Conservation (phyloP, 2,113 vertebrate genomes). For the Erinaceus europaeus region DNA sequence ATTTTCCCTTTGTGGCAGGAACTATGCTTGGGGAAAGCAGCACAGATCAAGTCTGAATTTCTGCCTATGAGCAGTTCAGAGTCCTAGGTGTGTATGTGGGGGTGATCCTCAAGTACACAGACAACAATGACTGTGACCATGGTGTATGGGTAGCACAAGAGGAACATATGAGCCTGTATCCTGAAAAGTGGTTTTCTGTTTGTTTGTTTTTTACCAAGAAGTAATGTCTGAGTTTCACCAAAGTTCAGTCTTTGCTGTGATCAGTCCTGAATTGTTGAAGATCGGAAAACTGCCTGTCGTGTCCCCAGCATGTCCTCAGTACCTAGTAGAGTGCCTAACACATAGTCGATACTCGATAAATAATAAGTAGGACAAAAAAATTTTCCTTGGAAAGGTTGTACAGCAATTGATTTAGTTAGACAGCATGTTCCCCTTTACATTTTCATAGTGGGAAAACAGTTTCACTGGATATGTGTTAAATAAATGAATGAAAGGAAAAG, state of each 20-base stretch:
- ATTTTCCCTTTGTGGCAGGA: neutral
- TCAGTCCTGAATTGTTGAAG: neutral
- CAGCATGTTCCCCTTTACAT: neutral
- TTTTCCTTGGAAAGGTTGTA: neutral
- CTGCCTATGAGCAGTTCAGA: neutral
- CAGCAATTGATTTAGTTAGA: neutral
- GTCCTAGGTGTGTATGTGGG: neutral
- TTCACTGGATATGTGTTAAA: neutral
- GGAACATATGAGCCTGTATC: neutral
- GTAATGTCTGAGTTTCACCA: neutral
- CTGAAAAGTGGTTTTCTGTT: neutral
- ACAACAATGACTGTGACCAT: neutral
- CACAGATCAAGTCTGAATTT: neutral
- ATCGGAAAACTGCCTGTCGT: neutral
- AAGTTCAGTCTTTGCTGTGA: neutral
- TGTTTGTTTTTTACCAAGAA: no score
- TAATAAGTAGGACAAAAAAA: neutral
- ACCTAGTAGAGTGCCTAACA: neutral
- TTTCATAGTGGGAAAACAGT: conserved; percentile 1
- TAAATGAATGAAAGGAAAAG: neutral
- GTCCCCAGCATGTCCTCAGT: neutral
- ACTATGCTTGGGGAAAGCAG: neutral
- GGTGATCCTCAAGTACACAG: neutral
- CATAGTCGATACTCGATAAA: neutral
- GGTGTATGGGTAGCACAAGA: neutral